Conservation (phyloP, 2,888 invertebrate species). For the Andrena praecox region DNA sequence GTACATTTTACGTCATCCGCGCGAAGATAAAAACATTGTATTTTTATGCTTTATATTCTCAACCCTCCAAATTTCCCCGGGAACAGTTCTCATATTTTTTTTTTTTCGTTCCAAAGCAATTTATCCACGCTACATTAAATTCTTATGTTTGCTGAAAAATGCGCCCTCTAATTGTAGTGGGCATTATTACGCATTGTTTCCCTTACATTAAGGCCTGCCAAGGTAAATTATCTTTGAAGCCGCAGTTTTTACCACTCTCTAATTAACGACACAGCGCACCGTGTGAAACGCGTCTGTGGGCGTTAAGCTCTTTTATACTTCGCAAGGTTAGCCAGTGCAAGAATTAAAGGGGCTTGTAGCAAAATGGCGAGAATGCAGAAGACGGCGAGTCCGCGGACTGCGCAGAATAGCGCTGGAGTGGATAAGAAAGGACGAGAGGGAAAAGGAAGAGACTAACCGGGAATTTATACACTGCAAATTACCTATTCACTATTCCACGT, state of each 20-base stretch:
- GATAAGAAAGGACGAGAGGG: slow-evolving; percentile 24
- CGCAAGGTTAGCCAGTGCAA: slow-evolving; percentile 61
- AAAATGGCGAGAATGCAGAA: slow-evolving; percentile 54
- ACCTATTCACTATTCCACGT: slow-evolving; percentile 12
- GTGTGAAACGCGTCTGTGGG: slow-evolving; percentile 49
- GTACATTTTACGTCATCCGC: not conserved
- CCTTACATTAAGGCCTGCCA: slow-evolving; percentile 60
- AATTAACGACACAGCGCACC: slow-evolving; percentile 66
- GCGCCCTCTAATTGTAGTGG: slow-evolving; percentile 48
- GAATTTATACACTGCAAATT: slow-evolving; percentile 46
- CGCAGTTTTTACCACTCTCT: slow-evolving; percentile 68
- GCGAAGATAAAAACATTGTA: not conserved
- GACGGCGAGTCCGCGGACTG: slow-evolving; percentile 33
- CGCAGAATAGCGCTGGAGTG: not conserved
- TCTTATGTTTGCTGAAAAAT: slow-evolving; percentile 51
- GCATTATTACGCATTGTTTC: slow-evolving; percentile 63
- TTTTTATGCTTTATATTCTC: slow-evolving; percentile 7
- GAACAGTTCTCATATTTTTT: slow-evolving; percentile 1
- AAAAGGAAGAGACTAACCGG: slow-evolving; percentile 6
- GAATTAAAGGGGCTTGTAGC: slow-evolving; percentile 65
- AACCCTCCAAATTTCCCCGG: slow-evolving; percentile 6
- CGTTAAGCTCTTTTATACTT: slow-evolving; percentile 66
- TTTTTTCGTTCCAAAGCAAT: slow-evolving; percentile 13
- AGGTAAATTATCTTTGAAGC: slow-evolving; percentile 60
- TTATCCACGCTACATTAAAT: slow-evolving; percentile 39